phyloP scores from a whole-genome alignment of 2,113 vertebrate species.

The Scophthalmus maximus region DNA sequence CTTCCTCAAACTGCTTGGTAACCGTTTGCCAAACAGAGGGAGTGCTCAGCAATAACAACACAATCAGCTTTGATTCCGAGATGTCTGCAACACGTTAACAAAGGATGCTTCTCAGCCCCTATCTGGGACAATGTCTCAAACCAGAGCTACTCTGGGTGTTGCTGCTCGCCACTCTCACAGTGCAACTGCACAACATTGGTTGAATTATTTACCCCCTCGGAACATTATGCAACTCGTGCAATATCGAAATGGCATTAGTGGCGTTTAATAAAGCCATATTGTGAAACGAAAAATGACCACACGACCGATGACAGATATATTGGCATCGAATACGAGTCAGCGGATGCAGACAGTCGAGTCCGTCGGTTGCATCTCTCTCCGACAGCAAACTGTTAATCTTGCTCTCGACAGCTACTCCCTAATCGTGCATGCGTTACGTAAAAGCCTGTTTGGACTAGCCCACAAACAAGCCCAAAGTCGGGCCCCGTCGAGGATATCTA shows the following conservation, averaged over 20 bases:
- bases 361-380: neutral
- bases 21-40: slow-evolving; percentile 11
- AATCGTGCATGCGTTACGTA: slow-evolving; percentile 74
- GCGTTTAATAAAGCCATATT: neutral
- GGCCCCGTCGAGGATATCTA: slow-evolving; percentile 51
- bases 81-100: slow-evolving; percentile 24
- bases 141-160: slow-evolving; percentile 11
- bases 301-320: rapidly evolving
- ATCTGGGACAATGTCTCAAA: slow-evolving; percentile 14
- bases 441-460: slow-evolving; percentile 56
- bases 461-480: slow-evolving; percentile 54
- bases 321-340: neutral
- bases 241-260: slow-evolving; percentile 9
- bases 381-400: slow-evolving; percentile 37
- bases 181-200: neutral
- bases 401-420: slow-evolving; percentile 51
- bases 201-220: slow-evolving; percentile 36
- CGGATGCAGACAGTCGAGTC: slow-evolving; percentile 4
- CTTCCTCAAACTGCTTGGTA: slow-evolving; percentile 54
- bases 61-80: slow-evolving; percentile 34
- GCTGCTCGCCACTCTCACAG: slow-evolving; percentile 11
- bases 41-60: slow-evolving; percentile 14
- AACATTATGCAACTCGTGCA: slow-evolving; percentile 41
- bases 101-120: slow-evolving; percentile 3
- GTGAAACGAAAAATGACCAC: neutral